Evolutionary conservation across 2,888 invertebrate genomes (phyloP), one percentile per base, ranked within the genome.

Genomic region (Lepidochrysops patricia): DNA sequence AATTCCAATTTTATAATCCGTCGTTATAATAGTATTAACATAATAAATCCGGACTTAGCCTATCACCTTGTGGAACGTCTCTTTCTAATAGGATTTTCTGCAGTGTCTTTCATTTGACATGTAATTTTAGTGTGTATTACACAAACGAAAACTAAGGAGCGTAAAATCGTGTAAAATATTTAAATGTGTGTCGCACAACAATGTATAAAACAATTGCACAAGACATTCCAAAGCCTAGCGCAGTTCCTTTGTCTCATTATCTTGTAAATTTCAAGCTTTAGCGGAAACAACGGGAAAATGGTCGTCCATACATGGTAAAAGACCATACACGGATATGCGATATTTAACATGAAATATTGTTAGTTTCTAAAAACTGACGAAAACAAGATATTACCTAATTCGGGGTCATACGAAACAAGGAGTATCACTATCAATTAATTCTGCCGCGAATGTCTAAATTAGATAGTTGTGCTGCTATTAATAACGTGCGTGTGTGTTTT

Each of bases 201-300:
- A 27, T 13, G 52, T 52, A 27, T 7, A 9, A 52, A 52, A 52
- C 52, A 52, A 13, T 52, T 26, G 52, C 27, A 13, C 13, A 26
- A 52, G 52, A 1, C n/a, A 25, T 49, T 12, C 26, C 29, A 37
- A 50, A 25, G 25, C 27, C 52, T 52, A n/a, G 27, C 27, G 19
- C 52, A 27, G 13, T 13, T 25, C 43, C 52, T 52, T 52, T 52
- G 52, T 27, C 26, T 26, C 27, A 52, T 52, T 52, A 52, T 52
- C 52, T 52, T 52, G 52, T 15, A 52, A 52, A 52, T 52, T 25
- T 27, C 25, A 3, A 27, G 13, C 26, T 15, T 52, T 27, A 52
- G 13, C 15, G 13, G 26, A 52, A 26, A 52, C 52, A 15, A 26
- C 27, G 13, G 26, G 26, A 9, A 26, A 52, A 52, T 27, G 26